Conservation (phyloP, 2,113 vertebrate genomes). For the Hydrochoerus hydrochaeris region DNA sequence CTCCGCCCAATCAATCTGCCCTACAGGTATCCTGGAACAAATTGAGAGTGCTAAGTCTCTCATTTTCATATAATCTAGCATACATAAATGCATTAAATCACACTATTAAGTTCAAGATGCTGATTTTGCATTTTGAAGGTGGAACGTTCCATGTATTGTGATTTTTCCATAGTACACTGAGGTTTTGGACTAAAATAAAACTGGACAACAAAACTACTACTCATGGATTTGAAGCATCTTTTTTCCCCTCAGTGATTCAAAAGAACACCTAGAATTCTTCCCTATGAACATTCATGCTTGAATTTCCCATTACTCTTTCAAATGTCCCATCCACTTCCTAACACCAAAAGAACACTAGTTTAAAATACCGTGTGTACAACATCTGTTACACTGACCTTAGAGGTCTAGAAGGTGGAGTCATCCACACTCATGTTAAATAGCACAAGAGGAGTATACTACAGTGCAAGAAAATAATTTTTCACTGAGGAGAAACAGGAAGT, state of each 20-base stretch:
- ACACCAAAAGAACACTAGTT: slow-evolving; percentile 1
- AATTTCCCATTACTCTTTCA: background rate
- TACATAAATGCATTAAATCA: background rate
- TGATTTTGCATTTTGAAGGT: slow-evolving; percentile 33
- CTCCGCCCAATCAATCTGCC: background rate
- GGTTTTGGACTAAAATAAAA: background rate
- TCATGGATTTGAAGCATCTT: background rate
- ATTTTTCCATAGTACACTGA: background rate
- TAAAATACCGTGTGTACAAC: background rate
- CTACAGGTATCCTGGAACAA: background rate
- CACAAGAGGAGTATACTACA: background rate
- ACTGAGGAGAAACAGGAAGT: background rate
- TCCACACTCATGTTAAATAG: slow-evolving; percentile 3
- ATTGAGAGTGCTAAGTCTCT: slow-evolving; percentile 2
- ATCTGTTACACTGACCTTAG: background rate
- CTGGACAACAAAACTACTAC: background rate
- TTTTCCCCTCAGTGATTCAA: background rate
- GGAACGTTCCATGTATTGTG: background rate
- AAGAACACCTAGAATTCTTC: background rate
- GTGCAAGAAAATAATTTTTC: slow-evolving; percentile 34
- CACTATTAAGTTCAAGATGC: background rate
- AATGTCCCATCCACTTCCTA: background rate
- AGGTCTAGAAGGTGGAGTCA: background rate
- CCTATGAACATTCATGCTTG: background rate
- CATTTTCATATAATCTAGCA: background rate